A percentile compares a stretch with the other conserved stretches of the same genome.
These are phyloP conservation scores for Synanceia verrucosa DNA, from an alignment of 2,797 vertebrate genomes.

Conservation along the genomic window DNA sequence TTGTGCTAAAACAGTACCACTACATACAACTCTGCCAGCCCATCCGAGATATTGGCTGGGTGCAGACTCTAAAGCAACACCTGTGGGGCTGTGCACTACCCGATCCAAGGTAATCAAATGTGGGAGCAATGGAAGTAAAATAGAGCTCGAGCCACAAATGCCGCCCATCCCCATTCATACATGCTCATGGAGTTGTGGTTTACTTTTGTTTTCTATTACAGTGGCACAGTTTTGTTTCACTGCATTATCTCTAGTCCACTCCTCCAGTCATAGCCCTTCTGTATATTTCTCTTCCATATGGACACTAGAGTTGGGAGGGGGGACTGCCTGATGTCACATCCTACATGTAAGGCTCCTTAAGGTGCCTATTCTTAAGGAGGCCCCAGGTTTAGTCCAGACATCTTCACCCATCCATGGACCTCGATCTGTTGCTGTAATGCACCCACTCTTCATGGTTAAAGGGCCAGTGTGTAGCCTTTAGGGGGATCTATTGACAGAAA, in stretches of 20 bases:
- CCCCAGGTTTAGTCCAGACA: slow-evolving; percentile 43
- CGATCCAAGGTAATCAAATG: slow-evolving; percentile 81
- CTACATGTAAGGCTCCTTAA: slow-evolving; percentile 57
- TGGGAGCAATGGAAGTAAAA: slow-evolving; percentile 41
- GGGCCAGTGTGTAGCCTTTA: background rate
- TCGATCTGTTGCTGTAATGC: slow-evolving; percentile 33
- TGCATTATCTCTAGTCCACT: slow-evolving; percentile 53
- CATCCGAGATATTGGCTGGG: slow-evolving; percentile 88
- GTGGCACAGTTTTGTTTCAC: slow-evolving; percentile 66
- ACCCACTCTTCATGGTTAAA: slow-evolving; percentile 25
- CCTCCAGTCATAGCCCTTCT: slow-evolving; percentile 26
- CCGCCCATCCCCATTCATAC: slow-evolving; percentile 73
- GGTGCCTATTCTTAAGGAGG: slow-evolving; percentile 60
- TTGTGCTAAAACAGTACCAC: slow-evolving; percentile 89
- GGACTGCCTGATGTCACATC: slow-evolving; percentile 58
- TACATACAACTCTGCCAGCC: slow-evolving; percentile 89
- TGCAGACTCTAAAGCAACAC: slow-evolving; percentile 89
- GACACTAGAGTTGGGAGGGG: slow-evolving; percentile 58
- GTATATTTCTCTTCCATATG: slow-evolving; percentile 86
- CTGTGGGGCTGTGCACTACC: slow-evolving; percentile 87
- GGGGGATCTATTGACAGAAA: background rate
- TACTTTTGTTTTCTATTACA: slow-evolving; percentile 56
- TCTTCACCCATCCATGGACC: slow-evolving; percentile 35
- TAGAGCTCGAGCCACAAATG: slow-evolving; percentile 48
- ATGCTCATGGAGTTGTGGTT: slow-evolving; percentile 61